A percentile compares a stretch with the other conserved stretches of the same genome.
phyloP scores from a whole-genome alignment of 2,113 vertebrate genomes.

The Tympanuchus pallidicinctus region DNA sequence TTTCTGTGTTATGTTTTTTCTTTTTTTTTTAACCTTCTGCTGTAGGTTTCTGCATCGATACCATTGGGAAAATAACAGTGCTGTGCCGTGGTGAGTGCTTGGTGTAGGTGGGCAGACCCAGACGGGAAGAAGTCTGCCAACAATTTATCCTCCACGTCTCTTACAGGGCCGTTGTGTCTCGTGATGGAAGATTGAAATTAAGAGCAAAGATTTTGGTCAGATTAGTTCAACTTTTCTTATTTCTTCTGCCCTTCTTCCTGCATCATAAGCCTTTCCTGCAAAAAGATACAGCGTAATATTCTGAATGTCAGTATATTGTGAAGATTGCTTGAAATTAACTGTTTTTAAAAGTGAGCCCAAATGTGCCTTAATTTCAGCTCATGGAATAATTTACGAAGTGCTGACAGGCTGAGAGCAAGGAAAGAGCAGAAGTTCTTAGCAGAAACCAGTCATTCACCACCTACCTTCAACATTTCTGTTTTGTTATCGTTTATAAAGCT shows the following conservation, averaged over 20 bases:
- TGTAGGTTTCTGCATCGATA: background rate
- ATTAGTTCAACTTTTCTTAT: background rate
- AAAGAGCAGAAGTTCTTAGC: constrained; percentile 74
- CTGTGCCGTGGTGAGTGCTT: background rate
- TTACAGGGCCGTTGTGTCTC: background rate
- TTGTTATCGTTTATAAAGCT: constrained; percentile 47
- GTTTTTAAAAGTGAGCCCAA: constrained; percentile 52
- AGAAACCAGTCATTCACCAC: constrained; percentile 74
- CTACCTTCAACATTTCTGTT: constrained; percentile 37
- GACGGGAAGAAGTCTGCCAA: background rate
- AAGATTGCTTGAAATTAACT: constrained; percentile 19
- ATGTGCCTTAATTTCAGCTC: constrained; percentile 57
- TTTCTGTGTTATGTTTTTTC: background rate
- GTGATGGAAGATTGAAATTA: background rate
- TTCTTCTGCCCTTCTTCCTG: background rate
- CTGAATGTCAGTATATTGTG: background rate
- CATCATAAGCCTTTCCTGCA: background rate
- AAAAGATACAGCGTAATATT: background rate
- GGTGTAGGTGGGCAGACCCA: background rate
- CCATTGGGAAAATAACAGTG: background rate
- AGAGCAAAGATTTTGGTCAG: background rate
- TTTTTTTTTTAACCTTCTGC: background rate
- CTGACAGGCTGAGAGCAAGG: constrained; percentile 81
- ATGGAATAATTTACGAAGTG: constrained; percentile 79
- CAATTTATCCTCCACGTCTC: background rate